Conservation (phyloP, 2,113 vertebrate species). For the Catagonus wagneri region DNA sequence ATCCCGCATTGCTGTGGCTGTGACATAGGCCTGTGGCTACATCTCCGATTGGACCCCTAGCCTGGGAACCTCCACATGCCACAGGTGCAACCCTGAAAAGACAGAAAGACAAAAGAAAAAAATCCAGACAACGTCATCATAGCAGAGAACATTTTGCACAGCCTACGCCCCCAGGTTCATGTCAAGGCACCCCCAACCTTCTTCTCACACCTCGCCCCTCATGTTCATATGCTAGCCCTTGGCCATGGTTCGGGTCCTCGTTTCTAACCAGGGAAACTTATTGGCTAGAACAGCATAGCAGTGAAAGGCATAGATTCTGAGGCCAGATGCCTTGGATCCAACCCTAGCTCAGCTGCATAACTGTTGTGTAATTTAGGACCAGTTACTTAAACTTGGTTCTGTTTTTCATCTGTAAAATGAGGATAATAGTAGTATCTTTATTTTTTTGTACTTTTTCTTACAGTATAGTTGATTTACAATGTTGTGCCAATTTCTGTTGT, state of each 20-base stretch:
- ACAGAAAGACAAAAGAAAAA: neutral
- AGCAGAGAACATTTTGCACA: neutral
- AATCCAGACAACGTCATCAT: neutral
- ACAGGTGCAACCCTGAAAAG: too few relatives aligned
- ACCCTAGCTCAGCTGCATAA: neutral
- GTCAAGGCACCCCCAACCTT: neutral
- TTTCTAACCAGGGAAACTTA: neutral
- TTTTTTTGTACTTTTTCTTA: too few relatives aligned
- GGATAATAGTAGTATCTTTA: neutral
- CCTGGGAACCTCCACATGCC: too few relatives aligned
- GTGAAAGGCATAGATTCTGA: neutral
- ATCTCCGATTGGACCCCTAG: too few relatives aligned
- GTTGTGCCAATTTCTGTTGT: too few relatives aligned
- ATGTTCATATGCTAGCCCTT: neutral
- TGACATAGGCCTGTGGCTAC: too few relatives aligned
- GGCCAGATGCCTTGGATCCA: neutral
- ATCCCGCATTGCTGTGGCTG: too few relatives aligned
- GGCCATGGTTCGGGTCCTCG: fast-evolving
- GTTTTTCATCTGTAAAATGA: neutral
- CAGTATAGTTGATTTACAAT: too few relatives aligned
- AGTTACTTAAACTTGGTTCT: neutral
- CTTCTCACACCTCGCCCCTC: fast-evolving
- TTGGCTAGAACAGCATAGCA: fast-evolving
- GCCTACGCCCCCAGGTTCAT: fast-evolving
- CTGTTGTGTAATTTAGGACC: neutral